Evolutionary conservation across 2,797 vertebrate genomes (phyloP).

Genomic region (Chaetophractus vellerosus): DNA sequence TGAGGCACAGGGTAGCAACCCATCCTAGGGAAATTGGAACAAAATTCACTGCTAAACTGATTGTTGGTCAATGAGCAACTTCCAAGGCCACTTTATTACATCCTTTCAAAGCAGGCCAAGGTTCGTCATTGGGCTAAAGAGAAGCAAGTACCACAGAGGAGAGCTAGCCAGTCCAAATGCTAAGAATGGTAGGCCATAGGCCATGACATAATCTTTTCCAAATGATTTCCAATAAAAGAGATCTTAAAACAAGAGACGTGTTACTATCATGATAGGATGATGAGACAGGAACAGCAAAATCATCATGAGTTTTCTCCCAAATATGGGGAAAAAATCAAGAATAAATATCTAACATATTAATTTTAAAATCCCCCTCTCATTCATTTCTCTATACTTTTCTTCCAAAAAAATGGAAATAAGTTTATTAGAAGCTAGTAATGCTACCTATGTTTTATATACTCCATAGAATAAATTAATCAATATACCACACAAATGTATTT

Average conservation of each 20-base stretch:
- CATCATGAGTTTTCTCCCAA: neutral
- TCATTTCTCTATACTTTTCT: conserved; percentile 19
- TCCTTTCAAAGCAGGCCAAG: neutral
- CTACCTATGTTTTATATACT: neutral
- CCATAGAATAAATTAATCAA: neutral
- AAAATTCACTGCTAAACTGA: neutral
- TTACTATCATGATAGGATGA: neutral
- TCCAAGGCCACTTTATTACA: neutral
- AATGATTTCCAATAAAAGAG: neutral
- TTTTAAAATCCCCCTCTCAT: neutral
- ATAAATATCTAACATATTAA: neutral
- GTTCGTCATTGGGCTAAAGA: neutral
- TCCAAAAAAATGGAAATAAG: conserved; percentile 14
- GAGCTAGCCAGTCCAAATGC: neutral
- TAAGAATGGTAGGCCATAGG: neutral
- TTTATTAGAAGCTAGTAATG: conserved; percentile 25
- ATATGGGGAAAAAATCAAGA: neutral
- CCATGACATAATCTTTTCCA: neutral
- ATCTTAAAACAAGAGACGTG: neutral
- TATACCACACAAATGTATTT: neutral
- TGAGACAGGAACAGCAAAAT: neutral
- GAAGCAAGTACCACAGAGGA: neutral
- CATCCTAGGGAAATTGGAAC: neutral
- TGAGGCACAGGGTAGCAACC: neutral
- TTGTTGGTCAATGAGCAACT: neutral